phyloP scores from a whole-genome alignment of 2,797 vertebrate genomes.

The Pempheris klunzingeri region DNA sequence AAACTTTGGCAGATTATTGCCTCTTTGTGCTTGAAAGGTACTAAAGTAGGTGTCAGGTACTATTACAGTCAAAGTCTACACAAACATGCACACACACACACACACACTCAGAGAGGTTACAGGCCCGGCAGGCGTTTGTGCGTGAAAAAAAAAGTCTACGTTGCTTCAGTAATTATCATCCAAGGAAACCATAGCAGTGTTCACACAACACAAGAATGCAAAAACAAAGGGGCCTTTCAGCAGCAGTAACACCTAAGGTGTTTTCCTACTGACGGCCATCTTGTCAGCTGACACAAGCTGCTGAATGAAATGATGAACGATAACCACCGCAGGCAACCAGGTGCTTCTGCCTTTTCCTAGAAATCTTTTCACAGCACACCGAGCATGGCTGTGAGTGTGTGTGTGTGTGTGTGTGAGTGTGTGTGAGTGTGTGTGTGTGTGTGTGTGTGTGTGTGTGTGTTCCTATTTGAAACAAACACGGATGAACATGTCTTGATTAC shows the following conservation, averaged over 20 bases:
- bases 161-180: constrained; percentile 83
- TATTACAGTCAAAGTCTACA: constrained; percentile 77
- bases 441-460: neutral
- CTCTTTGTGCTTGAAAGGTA: constrained; percentile 76
- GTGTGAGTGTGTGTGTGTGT: neutral
- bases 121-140: constrained; percentile 68
- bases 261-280: constrained; percentile 80
- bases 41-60: constrained; percentile 80
- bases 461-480: constrained; percentile 25
- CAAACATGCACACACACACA: constrained; percentile 48
- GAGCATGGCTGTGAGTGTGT: constrained; percentile 12
- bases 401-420: neutral
- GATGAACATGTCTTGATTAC: constrained; percentile 23
- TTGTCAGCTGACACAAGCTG: constrained; percentile 78
- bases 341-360: constrained; percentile 65
- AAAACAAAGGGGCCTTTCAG: constrained; percentile 86
- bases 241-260: constrained; percentile 75
- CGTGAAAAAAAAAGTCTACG: constrained; percentile 57
- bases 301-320: constrained; percentile 77
- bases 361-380: constrained; percentile 47
- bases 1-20: constrained; percentile 80
- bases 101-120: constrained; percentile 39
- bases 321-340: constrained; percentile 80
- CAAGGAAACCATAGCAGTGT: constrained; percentile 82
- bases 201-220: constrained; percentile 81